Conservation (phyloP, 1,140 invertebrate genomes). For the Goniozus legneri region DNA sequence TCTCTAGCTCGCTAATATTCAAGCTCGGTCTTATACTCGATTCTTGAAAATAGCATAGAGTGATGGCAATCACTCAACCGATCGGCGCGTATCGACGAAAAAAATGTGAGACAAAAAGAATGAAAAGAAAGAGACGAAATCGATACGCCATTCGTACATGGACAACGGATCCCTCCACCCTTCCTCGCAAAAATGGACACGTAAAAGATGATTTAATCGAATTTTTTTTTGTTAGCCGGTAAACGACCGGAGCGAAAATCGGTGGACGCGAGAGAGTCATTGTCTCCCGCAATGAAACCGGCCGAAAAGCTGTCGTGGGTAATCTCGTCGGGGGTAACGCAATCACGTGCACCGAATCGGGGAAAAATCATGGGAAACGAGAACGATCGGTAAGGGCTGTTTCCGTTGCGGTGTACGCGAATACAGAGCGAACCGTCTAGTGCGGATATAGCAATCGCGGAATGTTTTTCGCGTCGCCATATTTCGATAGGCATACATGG, state of each 20-base stretch:
- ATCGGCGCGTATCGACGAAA: too few species aligned
- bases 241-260: too few species aligned
- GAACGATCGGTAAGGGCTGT: constrained; percentile 21
- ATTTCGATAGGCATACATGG: constrained; percentile 33
- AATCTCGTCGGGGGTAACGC: background rate
- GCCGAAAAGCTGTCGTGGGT: background rate
- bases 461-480: constrained; percentile 43
- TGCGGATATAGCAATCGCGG: constrained; percentile 33
- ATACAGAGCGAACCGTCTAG: constrained; percentile 11
- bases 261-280: too few species aligned
- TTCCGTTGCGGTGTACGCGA: constrained; percentile 33
- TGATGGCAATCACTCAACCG: too few species aligned
- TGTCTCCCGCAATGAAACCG: background rate
- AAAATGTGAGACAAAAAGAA: background rate
- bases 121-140: background rate
- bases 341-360: background rate
- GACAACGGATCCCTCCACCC: too few species aligned
- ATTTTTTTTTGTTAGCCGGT: too few species aligned
- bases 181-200: too few species aligned
- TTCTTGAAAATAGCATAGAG: too few species aligned
- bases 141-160: too few species aligned
- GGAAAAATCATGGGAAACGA: background rate
- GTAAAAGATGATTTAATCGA: too few species aligned
- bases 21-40: too few species aligned
- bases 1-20: too few species aligned